Evolutionary conservation across 2,113 vertebrate genomes (phyloP).

Genomic region (Chionis minor): DNA sequence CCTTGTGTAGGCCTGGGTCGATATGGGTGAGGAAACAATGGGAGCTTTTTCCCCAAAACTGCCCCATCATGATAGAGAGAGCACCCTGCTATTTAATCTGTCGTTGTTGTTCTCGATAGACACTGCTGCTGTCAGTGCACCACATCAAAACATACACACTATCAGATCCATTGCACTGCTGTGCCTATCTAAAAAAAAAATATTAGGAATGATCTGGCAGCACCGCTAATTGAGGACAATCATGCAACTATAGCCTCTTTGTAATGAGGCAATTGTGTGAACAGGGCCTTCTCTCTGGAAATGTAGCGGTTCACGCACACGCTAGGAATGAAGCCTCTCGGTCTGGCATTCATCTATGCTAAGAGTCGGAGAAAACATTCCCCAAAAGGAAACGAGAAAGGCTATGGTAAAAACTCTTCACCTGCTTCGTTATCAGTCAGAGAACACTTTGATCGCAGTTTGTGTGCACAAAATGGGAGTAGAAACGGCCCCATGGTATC

Average conservation of each 20-base stretch:
- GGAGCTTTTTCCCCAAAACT: constrained; percentile 27
- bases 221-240: constrained; percentile 17
- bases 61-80: constrained; percentile 31
- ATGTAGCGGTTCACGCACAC: not conserved
- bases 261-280: not conserved
- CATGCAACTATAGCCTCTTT: not conserved
- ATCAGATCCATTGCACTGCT: constrained; percentile 15
- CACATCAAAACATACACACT: constrained; percentile 52
- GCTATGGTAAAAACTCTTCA: not conserved
- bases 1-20: constrained; percentile 29
- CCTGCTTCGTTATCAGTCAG: not conserved
- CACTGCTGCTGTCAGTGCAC: constrained; percentile 33
- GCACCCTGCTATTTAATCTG: constrained; percentile 49
- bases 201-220: constrained; percentile 32
- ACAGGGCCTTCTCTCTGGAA: not conserved
- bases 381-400: not conserved
- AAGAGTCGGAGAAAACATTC: not conserved
- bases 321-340: not conserved
- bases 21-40: constrained; percentile 48
- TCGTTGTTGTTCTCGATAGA: constrained; percentile 47
- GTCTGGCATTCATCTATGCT: not conserved
- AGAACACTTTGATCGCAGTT: not conserved
- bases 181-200: not conserved
- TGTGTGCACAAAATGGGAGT: not conserved
- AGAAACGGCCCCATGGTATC: not conserved